Conservation (phyloP, 2,113 vertebrate species). For the Columba janthina region DNA sequence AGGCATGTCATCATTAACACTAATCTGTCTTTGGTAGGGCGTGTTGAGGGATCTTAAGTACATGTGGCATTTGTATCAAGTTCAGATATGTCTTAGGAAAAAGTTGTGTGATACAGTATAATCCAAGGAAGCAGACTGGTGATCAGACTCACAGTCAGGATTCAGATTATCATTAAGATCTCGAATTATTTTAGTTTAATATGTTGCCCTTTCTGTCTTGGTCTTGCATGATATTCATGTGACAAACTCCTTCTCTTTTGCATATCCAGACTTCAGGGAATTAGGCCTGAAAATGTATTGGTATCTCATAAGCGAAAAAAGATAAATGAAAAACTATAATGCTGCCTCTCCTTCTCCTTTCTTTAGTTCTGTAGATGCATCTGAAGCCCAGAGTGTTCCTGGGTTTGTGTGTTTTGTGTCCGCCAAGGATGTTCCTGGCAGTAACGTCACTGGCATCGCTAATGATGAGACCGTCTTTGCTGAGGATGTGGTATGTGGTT, state of each 20-base stretch:
- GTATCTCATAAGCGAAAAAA: background rate
- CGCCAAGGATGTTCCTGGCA: conserved; percentile 84
- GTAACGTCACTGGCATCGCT: conserved; percentile 80
- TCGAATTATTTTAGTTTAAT: background rate
- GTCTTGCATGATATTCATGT: background rate
- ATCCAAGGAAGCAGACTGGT: background rate
- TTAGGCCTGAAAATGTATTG: background rate
- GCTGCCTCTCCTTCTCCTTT: background rate
- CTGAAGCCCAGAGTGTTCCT: conserved; percentile 79
- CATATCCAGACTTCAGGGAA: background rate
- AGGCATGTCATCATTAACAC: background rate
- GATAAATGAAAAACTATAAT: background rate
- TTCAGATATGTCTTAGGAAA: background rate
- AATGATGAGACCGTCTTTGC: conserved; percentile 90
- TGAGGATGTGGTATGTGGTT: conserved; percentile 75
- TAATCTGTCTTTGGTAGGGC: background rate
- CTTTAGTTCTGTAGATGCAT: conserved; percentile 82
- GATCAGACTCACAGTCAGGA: background rate
- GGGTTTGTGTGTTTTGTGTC: conserved; percentile 88
- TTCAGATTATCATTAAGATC: background rate
- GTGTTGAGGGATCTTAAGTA: background rate
- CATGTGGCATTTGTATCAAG: background rate
- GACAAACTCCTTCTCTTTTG: background rate
- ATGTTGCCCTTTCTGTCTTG: background rate
- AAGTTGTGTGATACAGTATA: background rate